Percentiles rank a stretch among this genome's conserved stretches.
Conservation (phyloP, 2,888 invertebrate genomes). For the Agrilus biguttatus region DNA sequence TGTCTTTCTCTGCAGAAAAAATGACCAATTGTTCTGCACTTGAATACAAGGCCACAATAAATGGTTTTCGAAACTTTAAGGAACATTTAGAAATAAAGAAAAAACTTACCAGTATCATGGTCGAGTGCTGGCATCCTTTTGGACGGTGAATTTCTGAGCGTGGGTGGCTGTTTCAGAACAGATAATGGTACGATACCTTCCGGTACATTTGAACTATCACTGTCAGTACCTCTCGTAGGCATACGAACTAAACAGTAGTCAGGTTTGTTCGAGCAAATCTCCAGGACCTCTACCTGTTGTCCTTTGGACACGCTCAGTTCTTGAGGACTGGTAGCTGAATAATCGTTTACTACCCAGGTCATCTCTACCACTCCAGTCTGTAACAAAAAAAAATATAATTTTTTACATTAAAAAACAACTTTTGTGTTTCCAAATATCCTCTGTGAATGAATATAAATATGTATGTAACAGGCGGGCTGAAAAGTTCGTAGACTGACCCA, state of each 20-base stretch:
- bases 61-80: background rate
- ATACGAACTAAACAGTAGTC: slow-evolving; percentile 61
- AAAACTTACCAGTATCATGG: slow-evolving; percentile 31
- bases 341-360: slow-evolving; percentile 85
- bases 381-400: slow-evolving; percentile 19
- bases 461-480: too few species aligned
- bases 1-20: too few species aligned
- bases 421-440: too few species aligned
- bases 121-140: slow-evolving; percentile 27
- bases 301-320: slow-evolving; percentile 80
- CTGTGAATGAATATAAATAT: too few species aligned
- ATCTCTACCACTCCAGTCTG: slow-evolving; percentile 71
- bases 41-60: too few species aligned
- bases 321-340: slow-evolving; percentile 58
- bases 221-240: slow-evolving; percentile 35
- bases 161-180: slow-evolving; percentile 62
- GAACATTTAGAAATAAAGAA: too few species aligned
- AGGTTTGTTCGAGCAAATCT: slow-evolving; percentile 51
- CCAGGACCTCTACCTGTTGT: slow-evolving; percentile 87
- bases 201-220: slow-evolving; percentile 31
- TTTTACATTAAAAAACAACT: background rate
- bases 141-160: slow-evolving; percentile 42
- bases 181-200: slow-evolving; percentile 72
- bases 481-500: too few species aligned
- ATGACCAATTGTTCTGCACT: too few species aligned